Base-by-base conservation (phyloP, 2,888 invertebrate genomes). In the Pseudococcus jackbeardsleyi region DNA sequence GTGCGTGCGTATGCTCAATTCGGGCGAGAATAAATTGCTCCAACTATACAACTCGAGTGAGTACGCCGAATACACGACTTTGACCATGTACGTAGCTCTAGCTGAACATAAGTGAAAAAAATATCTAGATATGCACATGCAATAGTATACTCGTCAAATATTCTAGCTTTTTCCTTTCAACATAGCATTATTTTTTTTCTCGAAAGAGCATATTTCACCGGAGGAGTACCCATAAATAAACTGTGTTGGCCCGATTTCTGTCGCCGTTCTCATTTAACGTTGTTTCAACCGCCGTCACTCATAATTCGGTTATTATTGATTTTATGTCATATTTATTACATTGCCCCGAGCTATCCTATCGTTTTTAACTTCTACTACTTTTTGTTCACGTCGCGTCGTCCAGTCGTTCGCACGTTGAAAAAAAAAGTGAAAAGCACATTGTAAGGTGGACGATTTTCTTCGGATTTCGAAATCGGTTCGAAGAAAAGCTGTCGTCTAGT, bases 251-350 rank as follows among this genome's bases (percentile, higher is more conserved):
- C 79, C 79, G 79, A 82, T 82, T 82, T 82, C 79, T 82, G 79
- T 82, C 79, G 79, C 79, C 79, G 79, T 82, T 82, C 79, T 82
- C 79, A 82, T 82, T 82, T 82, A 82, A 82, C 79, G 79, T 46
- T 46, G 79, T 33, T 64, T 64, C 64, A 82, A 82, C 79, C 39
- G 46, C 79, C 79, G 79, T 82, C 79, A 82, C 79, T 82, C 79
- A 82, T 82, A 82, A 82, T 82, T 82, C 46, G 42, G 79, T 82
- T 82, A 82, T 82, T 82, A 82, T 82, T 82, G 79, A 82, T 82
- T 82, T 82, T 82, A 82, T 46, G 79, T 82, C 79, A 46, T 82
- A 82, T 82, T 82, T 82, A 82, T 82, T 82, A 82, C 79, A 82
- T 46, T 5, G 72, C 26, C 72, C 46, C 79, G 79, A 46, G 46